Evolutionary conservation across 2,113 vertebrate species (phyloP), one percentile per base, ranked within the genome.

Genomic region (Pelodiscus sinensis): DNA sequence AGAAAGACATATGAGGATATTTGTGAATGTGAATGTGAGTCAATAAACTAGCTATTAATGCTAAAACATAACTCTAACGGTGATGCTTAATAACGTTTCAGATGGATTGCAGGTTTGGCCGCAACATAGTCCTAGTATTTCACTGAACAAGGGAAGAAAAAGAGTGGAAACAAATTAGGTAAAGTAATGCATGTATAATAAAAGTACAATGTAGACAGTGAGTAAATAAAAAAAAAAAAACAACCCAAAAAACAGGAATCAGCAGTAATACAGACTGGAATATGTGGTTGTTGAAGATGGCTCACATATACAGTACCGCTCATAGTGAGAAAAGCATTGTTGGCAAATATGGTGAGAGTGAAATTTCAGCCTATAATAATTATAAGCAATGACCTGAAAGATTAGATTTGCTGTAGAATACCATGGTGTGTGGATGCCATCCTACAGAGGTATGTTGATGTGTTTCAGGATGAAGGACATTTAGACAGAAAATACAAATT

Each of bases 121-220:
- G 6, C 11, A 65, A 1, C 11, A 16, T 86, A 31, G 65, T 90
- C 13, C 16, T 58, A 1, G 0, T 8, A 62, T 65, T 86, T 79
- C 60, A 90, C 3, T 50, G 84, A 85, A 58, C 8, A 12, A 80
- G 60, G 24, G 11, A 82, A 82, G 2, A 65, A 9, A 19, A 54
- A 89, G 6, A 65, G 29, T 65, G 62, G 29, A 83, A 65, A 0
- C 2, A 65, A 62, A 73, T 19, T 1, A 62, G 16, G 14, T 65
- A 18, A 6, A 15, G 29, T 13, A 21, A 44, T 44, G 44, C 44
- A 79, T 9, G 68, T 52, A 2, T 2, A 75, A 21, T 25, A 83
- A 79, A 90, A 90, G 24, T 24, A 79, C 4, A 60, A 68, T 27
- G 3, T 1, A 2, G 3, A 1, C 0, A 2, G 2, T 9, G 85